Percentiles rank a stretch among this genome's conserved stretches.
These are phyloP conservation scores for Asarcornis scutulata DNA, from an alignment of 2,113 vertebrate species.

Conservation along the genomic window DNA sequence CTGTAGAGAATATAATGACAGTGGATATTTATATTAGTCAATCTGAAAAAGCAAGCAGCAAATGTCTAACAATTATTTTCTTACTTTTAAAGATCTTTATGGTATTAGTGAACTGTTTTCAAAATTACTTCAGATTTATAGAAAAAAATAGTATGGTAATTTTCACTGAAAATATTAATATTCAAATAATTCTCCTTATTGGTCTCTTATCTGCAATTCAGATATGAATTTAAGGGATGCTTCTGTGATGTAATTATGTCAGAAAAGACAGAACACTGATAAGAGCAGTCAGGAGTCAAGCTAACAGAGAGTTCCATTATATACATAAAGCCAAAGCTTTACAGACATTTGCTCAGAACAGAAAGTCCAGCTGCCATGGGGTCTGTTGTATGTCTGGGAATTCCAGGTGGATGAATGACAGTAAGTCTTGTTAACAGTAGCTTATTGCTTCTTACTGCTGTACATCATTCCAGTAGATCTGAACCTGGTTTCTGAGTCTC, in stretches of 20 bases:
- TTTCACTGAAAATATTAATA: background rate
- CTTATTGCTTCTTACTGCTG: background rate
- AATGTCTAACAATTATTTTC: background rate
- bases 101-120: background rate
- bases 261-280: background rate
- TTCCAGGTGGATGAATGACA: background rate
- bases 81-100: background rate
- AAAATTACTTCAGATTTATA: background rate
- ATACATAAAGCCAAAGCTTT: background rate
- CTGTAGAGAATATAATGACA: background rate
- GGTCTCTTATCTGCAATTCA: background rate
- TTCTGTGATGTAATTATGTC: background rate
- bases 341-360: background rate
- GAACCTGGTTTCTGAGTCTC: background rate
- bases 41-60: background rate
- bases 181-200: background rate
- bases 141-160: background rate
- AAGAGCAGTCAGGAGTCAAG: background rate
- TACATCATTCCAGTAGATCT: background rate
- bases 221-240: too few species aligned
- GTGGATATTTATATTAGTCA: background rate
- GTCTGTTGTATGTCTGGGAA: background rate
- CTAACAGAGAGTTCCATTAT: background rate
- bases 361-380: background rate
- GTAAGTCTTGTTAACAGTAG: background rate